Evolutionary conservation across 2,797 vertebrate genomes (phyloP), one percentile per base, ranked within the genome.

Genomic region (Cyclopterus lumpus): DNA sequence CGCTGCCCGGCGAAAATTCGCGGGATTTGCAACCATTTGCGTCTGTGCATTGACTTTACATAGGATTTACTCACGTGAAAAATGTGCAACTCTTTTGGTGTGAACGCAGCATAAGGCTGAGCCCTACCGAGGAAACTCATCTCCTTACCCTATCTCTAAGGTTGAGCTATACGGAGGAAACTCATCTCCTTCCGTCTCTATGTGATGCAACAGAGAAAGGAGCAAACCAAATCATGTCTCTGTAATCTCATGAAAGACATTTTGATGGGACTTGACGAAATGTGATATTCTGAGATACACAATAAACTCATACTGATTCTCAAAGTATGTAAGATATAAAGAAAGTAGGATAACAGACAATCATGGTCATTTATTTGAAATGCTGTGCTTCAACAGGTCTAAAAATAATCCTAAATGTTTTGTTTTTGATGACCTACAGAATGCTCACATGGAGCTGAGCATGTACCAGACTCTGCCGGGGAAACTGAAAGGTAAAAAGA

Each of bases 401-500:
- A 49, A 54, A 46, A 38, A 53, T 62, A 32, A 38, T 12, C 38
- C 10, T 38, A 4, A 4, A 0, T 44, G 38, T 69, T 67, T 28
- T 67, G 4, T 58, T 54, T 57, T 11, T 10, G 3, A 0, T 79
- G 0, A 80, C 44, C n/a, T 68, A n/a, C 83, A 99, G 98, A 95
- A 81, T 67, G 92, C 89, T 12, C 81, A 89, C 24, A 80, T 81
- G 61, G 95, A 93, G 9, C 82, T 95, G 81, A 97, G 91, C 90
- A 97, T 96, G 86, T 99, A 97, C 80, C 96, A 96, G 74, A 99
- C 98, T 0, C 88, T 99, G 61, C 98, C 98, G 0, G 97, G 98
- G 40, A 99, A 99, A 81, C 93, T 96, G 70, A 72, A 55, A 24
- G 88, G 93, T 10, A 82, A 75, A 26, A 94, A 92, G 44, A 64